phyloP scores from a whole-genome alignment of 2,113 vertebrate species.

The Bagarius yarrelli region DNA sequence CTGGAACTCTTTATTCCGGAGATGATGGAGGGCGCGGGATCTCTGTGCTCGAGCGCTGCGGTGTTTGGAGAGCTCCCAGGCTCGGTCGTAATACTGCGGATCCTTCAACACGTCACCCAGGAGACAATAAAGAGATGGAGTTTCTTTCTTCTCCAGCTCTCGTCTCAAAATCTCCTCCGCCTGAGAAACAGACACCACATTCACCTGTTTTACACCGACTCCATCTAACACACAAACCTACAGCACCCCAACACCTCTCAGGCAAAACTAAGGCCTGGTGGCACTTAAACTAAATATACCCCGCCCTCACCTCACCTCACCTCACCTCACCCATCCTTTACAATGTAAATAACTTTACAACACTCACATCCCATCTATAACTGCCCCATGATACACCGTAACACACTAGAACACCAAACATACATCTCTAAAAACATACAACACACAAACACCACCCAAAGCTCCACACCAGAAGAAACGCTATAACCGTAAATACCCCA shows the following conservation, averaged over 20 bases:
- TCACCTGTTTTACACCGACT: neutral
- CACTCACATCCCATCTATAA: neutral
- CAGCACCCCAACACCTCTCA: neutral
- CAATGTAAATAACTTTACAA: no score
- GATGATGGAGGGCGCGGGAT: slow-evolving; percentile 90
- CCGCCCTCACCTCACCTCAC: no score
- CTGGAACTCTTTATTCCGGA: slow-evolving; percentile 79
- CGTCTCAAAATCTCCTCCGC: slow-evolving; percentile 87
- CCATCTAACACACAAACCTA: neutral
- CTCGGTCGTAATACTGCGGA: slow-evolving; percentile 84
- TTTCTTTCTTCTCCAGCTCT: slow-evolving; percentile 89
- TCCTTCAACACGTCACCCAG: slow-evolving; percentile 91
- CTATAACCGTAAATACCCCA: neutral
- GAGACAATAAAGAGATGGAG: slow-evolving; percentile 83
- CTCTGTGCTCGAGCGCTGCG: slow-evolving; percentile 89
- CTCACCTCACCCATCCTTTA: no score
- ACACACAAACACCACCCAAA: rapidly evolving
- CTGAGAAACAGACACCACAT: slow-evolving; percentile 63
- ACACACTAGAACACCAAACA: neutral
- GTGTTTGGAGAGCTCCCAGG: slow-evolving; percentile 88
- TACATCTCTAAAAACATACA: neutral
- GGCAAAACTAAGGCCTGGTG: neutral
- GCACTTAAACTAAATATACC: neutral
- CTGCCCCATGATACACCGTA: neutral
- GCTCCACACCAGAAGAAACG: neutral